These are phyloP conservation scores for Coregonus ussuriensis DNA, from an alignment of 2,797 vertebrate species.

Conservation along the genomic window DNA sequence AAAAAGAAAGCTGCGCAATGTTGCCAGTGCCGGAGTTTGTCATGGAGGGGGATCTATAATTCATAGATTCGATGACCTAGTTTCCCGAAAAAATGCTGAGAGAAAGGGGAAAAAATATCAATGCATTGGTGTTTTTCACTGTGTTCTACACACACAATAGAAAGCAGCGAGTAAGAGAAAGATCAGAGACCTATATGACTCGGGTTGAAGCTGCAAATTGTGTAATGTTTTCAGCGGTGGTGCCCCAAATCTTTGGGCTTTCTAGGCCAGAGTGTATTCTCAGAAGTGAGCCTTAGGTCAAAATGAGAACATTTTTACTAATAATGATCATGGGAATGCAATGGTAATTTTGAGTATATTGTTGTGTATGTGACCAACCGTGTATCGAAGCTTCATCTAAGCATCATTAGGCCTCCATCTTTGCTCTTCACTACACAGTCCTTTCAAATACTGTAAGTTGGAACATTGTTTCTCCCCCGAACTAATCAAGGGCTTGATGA, in stretches of 20 bases:
- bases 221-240: neutral
- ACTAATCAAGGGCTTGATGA: too few relatives aligned
- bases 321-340: neutral
- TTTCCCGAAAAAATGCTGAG: constrained; percentile 1
- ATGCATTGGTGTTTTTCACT: constrained; percentile 8
- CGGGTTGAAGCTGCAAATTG: neutral
- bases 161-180: neutral
- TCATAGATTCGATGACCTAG: constrained; percentile 17
- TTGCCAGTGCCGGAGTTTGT: constrained; percentile 5
- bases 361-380: neutral
- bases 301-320: neutral
- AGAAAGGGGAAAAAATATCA: constrained; percentile 7
- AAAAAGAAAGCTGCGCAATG: neutral
- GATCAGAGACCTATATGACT: neutral
- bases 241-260: neutral
- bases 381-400: neutral
- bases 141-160: neutral
- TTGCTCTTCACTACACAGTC: neutral
- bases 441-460: neutral
- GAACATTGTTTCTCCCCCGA: neutral
- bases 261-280: constrained; percentile 1
- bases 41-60: constrained; percentile 21
- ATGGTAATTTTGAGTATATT: neutral
- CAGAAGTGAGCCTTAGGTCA: neutral
- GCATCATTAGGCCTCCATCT: neutral